Evolutionary conservation across 2,888 invertebrate genomes (phyloP), one percentile per base, ranked within the genome.

Genomic region (Spicauda simplicius): DNA sequence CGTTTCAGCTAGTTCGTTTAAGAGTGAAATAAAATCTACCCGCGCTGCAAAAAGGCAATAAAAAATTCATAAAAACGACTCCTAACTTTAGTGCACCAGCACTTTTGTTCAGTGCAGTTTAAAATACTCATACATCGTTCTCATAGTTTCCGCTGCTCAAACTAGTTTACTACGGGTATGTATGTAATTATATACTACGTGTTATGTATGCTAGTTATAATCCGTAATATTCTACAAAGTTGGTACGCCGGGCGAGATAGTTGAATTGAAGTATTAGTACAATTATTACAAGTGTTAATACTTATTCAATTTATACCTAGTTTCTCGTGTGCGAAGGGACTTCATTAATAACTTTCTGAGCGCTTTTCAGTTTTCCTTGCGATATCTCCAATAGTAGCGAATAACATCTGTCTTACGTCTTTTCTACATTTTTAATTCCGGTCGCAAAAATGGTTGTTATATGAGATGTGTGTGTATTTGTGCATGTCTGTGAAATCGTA

Each of bases 351-450:
- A 45, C 45, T 45, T 45, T 45, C 57, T 57, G 10, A 6, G 20
- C 19, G 41, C 10, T 52, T 64, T 64, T 64, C 20, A 37, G 37
- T 41, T 64, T 58, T 52, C 41, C 41, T 58, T 25, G 14, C 64
- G 52, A 58, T 14, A 50, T 20, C 5, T 64, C 37, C 50, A 64
- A 52, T 52, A 58, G 52, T 64, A 16, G 52, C 52, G 57, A 25
- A 52, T 10, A 58, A 52, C 57, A 58, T 64, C 57, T 64, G n/a
- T 56, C 56, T 53, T 58, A 41, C 53, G 64, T 64, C 57, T 58
- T 2, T 57, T 6, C 37, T 52, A 52, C 33, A 16, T 16, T 57
- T 57, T 50, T 25, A 25, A 25, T 5, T 5, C 25, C 48, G 8
- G 16, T n/a, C 45, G 14, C 2, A 25, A 25, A 25, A 5, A 25